Conservation (phyloP, 1,140 invertebrate species). For the Drosophila repleta region DNA sequence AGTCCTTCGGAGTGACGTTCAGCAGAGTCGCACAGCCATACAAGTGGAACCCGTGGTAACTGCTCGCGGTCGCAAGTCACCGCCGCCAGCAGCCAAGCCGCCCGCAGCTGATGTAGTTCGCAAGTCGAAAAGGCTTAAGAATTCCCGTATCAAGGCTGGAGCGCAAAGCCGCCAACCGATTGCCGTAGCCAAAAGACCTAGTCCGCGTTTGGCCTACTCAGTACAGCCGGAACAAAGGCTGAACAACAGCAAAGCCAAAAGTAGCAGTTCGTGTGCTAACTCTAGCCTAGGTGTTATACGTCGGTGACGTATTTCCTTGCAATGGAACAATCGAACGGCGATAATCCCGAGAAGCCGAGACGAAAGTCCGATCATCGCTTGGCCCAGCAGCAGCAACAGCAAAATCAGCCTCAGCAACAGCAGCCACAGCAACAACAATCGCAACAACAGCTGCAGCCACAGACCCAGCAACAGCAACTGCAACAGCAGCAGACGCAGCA, state of each 20-base stretch:
- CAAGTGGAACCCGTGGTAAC: constrained; percentile 13
- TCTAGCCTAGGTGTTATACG: background rate
- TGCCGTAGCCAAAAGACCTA: background rate
- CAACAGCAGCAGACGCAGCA: background rate
- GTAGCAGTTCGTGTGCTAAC: background rate
- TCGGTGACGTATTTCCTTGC: background rate
- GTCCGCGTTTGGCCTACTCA: constrained; percentile 30
- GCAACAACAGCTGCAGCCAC: background rate
- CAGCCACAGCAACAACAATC: background rate
- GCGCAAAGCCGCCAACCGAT: constrained; percentile 1
- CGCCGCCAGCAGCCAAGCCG: background rate
- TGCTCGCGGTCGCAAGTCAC: background rate
- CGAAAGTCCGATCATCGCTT: constrained; percentile 8
- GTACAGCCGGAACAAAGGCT: constrained; percentile 10
- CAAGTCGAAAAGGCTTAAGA: constrained; percentile 21
- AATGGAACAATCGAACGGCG: constrained; percentile 56
- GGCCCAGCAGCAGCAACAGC: background rate
- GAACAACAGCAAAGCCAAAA: background rate
- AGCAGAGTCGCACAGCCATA: constrained; percentile 18
- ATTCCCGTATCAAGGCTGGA: constrained; percentile 26
- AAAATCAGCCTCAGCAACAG: constrained; percentile 1
- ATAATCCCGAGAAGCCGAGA: constrained; percentile 38
- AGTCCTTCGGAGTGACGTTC: constrained; percentile 3
- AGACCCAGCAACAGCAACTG: constrained; percentile 11
- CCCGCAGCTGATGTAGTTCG: background rate